These are phyloP conservation scores for Muricea muricata DNA, from an alignment of 92 coral and sea anemone genomes.

Conservation along the genomic window DNA sequence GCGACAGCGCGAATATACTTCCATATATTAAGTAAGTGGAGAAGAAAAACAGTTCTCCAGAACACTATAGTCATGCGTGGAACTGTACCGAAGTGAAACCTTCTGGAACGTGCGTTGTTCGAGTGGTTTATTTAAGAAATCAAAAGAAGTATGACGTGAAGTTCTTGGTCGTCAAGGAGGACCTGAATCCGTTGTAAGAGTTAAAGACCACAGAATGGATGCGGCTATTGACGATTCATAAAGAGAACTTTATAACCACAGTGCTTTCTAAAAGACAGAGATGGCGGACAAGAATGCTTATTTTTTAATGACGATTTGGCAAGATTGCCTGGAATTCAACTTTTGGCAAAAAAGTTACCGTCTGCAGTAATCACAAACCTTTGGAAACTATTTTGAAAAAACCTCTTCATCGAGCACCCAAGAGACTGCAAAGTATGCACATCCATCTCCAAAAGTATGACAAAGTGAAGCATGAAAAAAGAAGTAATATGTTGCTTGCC, in stretches of 20 bases:
- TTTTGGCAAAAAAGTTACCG: no score
- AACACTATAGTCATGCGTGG: slow-evolving; percentile 55
- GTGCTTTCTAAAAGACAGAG: background rate
- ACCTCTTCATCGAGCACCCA: no score
- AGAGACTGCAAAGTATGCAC: no score
- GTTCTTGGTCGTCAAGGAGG: slow-evolving; percentile 51
- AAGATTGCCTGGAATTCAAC: no score
- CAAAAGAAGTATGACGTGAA: slow-evolving; percentile 47
- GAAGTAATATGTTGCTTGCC: no score
- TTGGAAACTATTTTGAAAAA: no score
- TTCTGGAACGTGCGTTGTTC: slow-evolving; percentile 14
- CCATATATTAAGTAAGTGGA: slow-evolving; percentile 21
- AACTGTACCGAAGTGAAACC: slow-evolving; percentile 43
- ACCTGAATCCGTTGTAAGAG: slow-evolving; percentile 40
- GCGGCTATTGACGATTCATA: slow-evolving; percentile 53
- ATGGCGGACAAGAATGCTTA: background rate
- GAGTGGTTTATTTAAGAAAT: slow-evolving; percentile 33
- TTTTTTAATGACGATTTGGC: no score
- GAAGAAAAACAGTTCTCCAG: slow-evolving; percentile 31
- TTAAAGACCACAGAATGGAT: slow-evolving; percentile 37
- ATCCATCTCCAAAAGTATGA: no score
- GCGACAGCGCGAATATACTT: slow-evolving; percentile 45
- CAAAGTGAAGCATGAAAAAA: no score
- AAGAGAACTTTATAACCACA: slow-evolving; percentile 47
- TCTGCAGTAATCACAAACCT: no score